A percentile compares a stretch with the other conserved stretches of the same genome.
phyloP scores from a whole-genome alignment of 1,140 invertebrate genomes.

The Trachymyrmex cornetzi region DNA sequence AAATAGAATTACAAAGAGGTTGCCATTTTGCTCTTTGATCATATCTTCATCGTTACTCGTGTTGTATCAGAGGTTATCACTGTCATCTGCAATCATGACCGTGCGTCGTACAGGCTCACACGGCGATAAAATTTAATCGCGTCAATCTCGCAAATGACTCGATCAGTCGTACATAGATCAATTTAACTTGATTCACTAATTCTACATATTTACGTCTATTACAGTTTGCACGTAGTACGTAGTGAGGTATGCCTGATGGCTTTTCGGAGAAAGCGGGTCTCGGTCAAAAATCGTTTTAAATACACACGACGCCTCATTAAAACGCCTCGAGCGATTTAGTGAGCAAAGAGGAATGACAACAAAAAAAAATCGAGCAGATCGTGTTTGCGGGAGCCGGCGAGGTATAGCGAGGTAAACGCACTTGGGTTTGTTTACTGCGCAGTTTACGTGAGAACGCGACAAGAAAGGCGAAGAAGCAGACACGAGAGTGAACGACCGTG shows the following conservation, averaged over 20 bases:
- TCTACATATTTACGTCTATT: conserved; percentile 21
- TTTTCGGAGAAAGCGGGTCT: background rate
- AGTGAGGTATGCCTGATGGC: background rate
- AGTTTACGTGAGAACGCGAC: conserved; percentile 48
- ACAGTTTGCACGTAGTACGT: conserved; percentile 53
- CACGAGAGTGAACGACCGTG: conserved; percentile 64
- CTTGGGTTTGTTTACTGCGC: conserved; percentile 70
- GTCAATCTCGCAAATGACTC: background rate
- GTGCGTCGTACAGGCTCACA: background rate
- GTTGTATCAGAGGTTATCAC: background rate
- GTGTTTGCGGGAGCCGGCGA: conserved; percentile 2
- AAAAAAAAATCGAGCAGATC: background rate
- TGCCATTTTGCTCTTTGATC: background rate
- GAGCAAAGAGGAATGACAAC: background rate
- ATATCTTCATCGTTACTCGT: conserved; percentile 3
- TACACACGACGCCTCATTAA: background rate
- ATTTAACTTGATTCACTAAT: conserved; percentile 2
- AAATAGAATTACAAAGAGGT: background rate
- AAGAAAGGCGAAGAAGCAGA: conserved; percentile 28
- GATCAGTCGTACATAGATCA: background rate
- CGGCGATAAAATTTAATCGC: conserved; percentile 25
- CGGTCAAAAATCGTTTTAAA: conserved; percentile 14
- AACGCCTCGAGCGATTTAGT: conserved; percentile 14
- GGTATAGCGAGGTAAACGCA: conserved; percentile 66
- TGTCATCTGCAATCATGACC: conserved; percentile 15